phyloP scores from a whole-genome alignment of 2,888 invertebrate genomes.

The Stramonita haemastoma region DNA sequence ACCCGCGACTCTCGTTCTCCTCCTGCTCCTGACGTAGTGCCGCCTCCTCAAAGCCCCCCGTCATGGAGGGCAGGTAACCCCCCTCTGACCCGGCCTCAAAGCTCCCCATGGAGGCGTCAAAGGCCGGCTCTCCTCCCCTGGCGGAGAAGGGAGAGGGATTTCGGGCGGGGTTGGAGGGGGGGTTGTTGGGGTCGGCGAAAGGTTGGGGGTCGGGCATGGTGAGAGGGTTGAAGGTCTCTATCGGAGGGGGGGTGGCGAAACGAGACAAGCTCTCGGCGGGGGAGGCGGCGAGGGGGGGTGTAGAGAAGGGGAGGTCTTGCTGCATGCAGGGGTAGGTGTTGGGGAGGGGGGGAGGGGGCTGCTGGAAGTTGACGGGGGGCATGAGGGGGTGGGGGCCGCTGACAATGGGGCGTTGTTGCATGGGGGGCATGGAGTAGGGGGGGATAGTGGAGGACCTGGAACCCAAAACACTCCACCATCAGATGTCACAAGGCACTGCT shows the following conservation, averaged over 20 bases:
- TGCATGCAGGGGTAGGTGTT: background rate
- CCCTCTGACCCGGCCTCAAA: background rate
- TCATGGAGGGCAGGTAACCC: background rate
- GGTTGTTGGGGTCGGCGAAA: conserved; percentile 48
- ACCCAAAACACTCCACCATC: background rate
- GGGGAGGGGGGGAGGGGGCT: conserved; percentile 29
- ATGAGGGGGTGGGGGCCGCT: background rate
- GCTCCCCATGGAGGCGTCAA: background rate
- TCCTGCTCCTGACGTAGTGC: conserved; percentile 24
- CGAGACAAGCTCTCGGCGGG: conserved; percentile 40
- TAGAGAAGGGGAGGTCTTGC: conserved; percentile 11
- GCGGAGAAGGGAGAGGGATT: conserved; percentile 21
- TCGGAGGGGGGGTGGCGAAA: conserved; percentile 8
- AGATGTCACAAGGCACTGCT: background rate
- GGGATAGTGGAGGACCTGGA: background rate
- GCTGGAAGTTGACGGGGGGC: conserved; percentile 17
- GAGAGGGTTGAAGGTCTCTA: conserved; percentile 39
- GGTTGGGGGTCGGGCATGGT: conserved; percentile 48
- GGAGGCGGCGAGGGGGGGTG: background rate
- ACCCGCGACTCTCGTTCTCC: conserved; percentile 23
- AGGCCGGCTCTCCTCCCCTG: conserved; percentile 9
- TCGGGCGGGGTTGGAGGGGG: conserved; percentile 42
- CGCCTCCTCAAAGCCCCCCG: conserved; percentile 29
- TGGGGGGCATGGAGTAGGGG: background rate
- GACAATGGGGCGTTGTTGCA: conserved; percentile 7